Percentiles rank a stretch among this genome's conserved stretches.
Evolutionary conservation across 2,113 vertebrate species (phyloP).

Genomic region (Pollachius pollachius): DNA sequence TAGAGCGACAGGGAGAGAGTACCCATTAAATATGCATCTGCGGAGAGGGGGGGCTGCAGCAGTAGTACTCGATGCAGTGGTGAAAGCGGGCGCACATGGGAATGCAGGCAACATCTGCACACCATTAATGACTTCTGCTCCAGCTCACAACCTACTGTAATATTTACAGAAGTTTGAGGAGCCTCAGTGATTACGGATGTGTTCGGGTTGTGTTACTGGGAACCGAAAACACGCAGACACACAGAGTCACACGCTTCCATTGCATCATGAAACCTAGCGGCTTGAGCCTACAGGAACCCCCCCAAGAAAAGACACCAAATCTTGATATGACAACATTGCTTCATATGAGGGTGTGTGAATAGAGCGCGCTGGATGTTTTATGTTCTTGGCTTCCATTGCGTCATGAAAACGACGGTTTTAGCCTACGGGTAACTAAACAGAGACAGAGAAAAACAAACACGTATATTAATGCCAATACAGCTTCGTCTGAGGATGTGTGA

Average conservation of each 20-base stretch:
- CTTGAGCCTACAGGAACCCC: neutral
- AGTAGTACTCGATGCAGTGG: conserved; percentile 27
- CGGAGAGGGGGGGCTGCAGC: conserved; percentile 39
- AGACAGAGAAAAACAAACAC: no score
- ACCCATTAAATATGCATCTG: conserved; percentile 50
- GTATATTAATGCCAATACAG: no score
- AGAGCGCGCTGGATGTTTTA: no score
- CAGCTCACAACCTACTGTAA: conserved; percentile 53
- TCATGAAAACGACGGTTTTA: neutral
- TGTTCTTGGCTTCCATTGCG: no score
- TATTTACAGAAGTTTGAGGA: conserved; percentile 51
- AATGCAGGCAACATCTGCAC: conserved; percentile 63
- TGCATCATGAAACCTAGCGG: neutral
- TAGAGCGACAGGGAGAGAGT: no score
- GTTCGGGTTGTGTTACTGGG: conserved; percentile 45
- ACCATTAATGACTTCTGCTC: conserved; percentile 57
- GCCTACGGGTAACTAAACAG: neutral
- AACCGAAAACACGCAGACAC: conserved; percentile 19
- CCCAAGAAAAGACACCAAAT: conserved; percentile 12
- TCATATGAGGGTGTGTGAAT: no score
- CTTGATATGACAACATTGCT: no score
- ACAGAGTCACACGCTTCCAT: no score
- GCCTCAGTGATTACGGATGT: conserved; percentile 39
- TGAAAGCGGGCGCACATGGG: conserved; percentile 43
- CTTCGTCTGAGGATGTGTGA: conserved; percentile 18